Conservation (phyloP, 2,888 invertebrate genomes). For the Listrodromus nycthemerus region DNA sequence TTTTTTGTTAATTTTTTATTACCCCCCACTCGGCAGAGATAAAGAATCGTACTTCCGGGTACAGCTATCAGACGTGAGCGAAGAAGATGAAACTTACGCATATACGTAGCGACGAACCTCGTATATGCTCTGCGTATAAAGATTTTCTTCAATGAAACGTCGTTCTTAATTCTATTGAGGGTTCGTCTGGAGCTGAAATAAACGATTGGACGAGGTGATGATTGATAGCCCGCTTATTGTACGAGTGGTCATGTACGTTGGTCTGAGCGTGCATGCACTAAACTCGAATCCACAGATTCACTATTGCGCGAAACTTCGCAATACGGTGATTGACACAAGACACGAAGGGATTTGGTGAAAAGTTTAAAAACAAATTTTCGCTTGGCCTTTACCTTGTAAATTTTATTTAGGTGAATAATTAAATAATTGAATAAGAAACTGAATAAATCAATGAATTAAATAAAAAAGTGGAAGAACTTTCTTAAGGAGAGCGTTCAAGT, state of each 20-base stretch:
- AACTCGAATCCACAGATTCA: background rate
- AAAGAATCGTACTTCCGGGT: background rate
- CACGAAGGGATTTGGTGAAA: background rate
- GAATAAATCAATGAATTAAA: background rate
- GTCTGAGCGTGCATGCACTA: slow-evolving; percentile 1
- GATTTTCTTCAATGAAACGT: slow-evolving; percentile 22
- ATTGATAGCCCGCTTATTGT: slow-evolving; percentile 43
- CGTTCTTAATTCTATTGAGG: slow-evolving; percentile 32
- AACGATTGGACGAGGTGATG: slow-evolving; percentile 23
- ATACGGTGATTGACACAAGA: background rate
- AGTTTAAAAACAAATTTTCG: background rate
- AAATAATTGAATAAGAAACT: too few species aligned
- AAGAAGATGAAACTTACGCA: background rate
- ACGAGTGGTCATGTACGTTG: background rate
- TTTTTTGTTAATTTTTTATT: background rate
- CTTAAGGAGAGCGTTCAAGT: background rate
- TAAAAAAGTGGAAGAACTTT: too few species aligned
- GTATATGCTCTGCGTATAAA: slow-evolving; percentile 7
- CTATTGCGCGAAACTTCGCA: background rate
- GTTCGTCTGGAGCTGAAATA: slow-evolving; percentile 33
- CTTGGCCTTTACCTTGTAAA: background rate
- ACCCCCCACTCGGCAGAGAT: background rate
- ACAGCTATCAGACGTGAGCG: background rate
- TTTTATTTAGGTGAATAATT: too few species aligned
- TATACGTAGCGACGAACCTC: background rate